Evolutionary conservation across 2,888 invertebrate genomes (phyloP).

Genomic region (Linyphia triangularis): DNA sequence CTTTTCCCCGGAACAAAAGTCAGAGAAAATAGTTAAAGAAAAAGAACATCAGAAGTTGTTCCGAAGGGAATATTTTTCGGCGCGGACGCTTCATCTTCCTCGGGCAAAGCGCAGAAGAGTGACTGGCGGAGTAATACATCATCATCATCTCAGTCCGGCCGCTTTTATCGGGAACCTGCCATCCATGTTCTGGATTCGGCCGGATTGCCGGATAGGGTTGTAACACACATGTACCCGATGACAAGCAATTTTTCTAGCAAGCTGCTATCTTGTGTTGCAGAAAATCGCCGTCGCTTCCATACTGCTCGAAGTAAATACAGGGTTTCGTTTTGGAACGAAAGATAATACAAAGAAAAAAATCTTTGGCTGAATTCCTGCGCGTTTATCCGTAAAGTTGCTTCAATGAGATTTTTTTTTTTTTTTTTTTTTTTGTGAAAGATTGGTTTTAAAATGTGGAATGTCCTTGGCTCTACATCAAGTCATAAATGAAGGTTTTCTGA

Average conservation of each 20-base stretch:
- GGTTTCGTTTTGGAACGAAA: background rate
- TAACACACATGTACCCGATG: slow-evolving; percentile 39
- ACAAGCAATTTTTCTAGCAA: slow-evolving; percentile 66
- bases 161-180: slow-evolving; percentile 69
- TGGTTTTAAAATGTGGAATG: slow-evolving; percentile 3
- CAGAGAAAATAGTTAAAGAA: slow-evolving; percentile 21
- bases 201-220: slow-evolving; percentile 57
- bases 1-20: background rate
- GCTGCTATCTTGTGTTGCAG: slow-evolving; percentile 57
- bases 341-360: background rate
- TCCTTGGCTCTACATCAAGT: background rate
- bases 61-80: slow-evolving; percentile 44
- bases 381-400: slow-evolving; percentile 8
- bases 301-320: slow-evolving; percentile 45
- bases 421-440: background rate
- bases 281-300: slow-evolving; percentile 22
- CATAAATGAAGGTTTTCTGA: background rate
- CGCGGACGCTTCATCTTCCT: slow-evolving; percentile 56
- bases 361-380: slow-evolving; percentile 20
- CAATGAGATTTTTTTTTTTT: slow-evolving; percentile 6
- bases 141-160: slow-evolving; percentile 66
- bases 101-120: background rate
- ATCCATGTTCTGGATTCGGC: slow-evolving; percentile 66
- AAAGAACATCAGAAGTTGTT: slow-evolving; percentile 19
- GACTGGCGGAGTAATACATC: slow-evolving; percentile 64